Base-by-base conservation (phyloP, 1,140 invertebrate species). In the Drosophila kikkawai region DNA sequence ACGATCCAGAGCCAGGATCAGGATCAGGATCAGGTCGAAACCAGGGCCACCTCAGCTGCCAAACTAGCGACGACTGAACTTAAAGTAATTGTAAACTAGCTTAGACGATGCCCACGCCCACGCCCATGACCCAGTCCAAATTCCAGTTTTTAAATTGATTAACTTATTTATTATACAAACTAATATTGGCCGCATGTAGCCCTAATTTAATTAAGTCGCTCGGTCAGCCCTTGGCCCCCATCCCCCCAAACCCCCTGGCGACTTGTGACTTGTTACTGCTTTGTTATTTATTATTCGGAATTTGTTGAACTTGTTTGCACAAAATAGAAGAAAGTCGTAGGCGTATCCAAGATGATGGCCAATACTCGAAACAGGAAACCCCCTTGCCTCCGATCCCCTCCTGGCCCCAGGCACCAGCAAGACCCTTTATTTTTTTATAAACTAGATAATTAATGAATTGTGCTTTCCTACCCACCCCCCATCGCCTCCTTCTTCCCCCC, bases 21-120 rank as follows among this genome's bases (percentile, higher is more conserved):
- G 36, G 48, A 36, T 1, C 45, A 47, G 65, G 36, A 34, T 29
- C 51, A 32, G 36, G 48, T 48, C 50, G 29, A 73, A 32, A 32
- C 68, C 44, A 67, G 50, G 63, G 53, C 56, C 39, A 78, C 68
- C 67, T 55, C 65, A 50, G 60, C 82, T 61, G 70, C 70, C 70
- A 74, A 74, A 74, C 68, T 73, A 74, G 70, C 74, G 59, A 83
- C 65, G 82, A 85, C 86, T 90, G 81, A 90, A 81, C 68, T 71
- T 79, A 81, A 88, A 66, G 66, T 82, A 84, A 88, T 65, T 84
- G 81, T 90, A 70, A 90, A 84, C 60, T 85, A 85, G 82, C 70
- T 60, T 73, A 82, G 79, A 80, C 11, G 41, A 51, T n/a, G 42
- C 22, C 57, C 29, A 15, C 3, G 13, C 15, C 32, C 34, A 12